Conservation (phyloP, 2,113 vertebrate species). For the Gnathonemus longibarbis region DNA sequence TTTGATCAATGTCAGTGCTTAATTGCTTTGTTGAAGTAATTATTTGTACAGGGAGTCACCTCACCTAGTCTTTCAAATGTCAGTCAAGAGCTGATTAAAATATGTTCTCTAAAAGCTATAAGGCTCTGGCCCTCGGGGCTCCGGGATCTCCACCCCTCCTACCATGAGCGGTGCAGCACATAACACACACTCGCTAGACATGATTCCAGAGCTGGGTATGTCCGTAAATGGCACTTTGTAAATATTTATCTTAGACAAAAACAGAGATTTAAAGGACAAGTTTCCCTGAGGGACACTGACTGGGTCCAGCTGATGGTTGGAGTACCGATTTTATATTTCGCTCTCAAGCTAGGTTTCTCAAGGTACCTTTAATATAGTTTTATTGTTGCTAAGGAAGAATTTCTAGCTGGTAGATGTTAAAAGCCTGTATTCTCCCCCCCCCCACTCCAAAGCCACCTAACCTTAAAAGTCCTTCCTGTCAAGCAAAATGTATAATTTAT, state of each 20-base stretch:
- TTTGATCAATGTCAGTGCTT: background rate
- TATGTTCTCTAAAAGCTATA: background rate
- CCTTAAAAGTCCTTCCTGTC: background rate
- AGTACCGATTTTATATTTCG: background rate
- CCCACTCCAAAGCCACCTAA: background rate
- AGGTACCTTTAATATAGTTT: background rate
- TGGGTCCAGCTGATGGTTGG: background rate
- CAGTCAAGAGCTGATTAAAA: background rate
- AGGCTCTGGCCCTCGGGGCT: background rate
- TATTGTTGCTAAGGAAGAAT: background rate
- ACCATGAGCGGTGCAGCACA: background rate
- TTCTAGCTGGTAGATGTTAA: background rate
- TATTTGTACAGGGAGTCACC: background rate
- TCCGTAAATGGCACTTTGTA: background rate
- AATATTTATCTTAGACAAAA: background rate
- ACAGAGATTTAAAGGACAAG: background rate
- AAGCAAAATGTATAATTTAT: background rate
- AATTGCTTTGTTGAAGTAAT: background rate
- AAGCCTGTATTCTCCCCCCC: background rate
- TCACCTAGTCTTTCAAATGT: background rate
- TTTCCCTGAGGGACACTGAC: background rate
- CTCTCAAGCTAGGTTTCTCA: background rate
- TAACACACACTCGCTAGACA: background rate
- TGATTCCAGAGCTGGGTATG: background rate
- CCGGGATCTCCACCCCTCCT: background rate